These are phyloP conservation scores for Triplophysa dalaica DNA, from an alignment of 2,113 vertebrate genomes.

Conservation along the genomic window DNA sequence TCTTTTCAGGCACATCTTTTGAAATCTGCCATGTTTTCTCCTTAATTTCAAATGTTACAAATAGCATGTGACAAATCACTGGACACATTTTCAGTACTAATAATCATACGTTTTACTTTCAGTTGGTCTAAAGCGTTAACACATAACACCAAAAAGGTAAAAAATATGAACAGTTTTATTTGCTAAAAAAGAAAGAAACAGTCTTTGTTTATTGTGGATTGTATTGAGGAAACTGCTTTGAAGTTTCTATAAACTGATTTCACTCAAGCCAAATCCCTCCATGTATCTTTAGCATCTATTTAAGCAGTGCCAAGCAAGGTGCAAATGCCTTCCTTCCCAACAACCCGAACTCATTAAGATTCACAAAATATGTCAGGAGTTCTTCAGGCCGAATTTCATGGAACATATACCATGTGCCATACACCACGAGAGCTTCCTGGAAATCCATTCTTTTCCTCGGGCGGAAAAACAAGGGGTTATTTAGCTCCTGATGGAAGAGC, in stretches of 20 bases:
- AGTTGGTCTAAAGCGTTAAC: no score
- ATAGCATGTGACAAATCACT: no score
- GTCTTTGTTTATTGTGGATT: background rate
- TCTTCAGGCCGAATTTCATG: slow-evolving; percentile 52
- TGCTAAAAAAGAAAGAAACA: background rate
- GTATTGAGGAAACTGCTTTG: background rate
- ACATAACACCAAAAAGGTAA: no score
- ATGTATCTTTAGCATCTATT: slow-evolving; percentile 22
- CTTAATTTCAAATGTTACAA: no score
- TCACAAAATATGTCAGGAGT: slow-evolving; percentile 45
- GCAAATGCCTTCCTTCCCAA: slow-evolving; percentile 45
- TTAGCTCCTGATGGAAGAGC: slow-evolving; percentile 44
- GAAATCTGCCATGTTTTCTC: no score
- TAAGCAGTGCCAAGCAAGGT: slow-evolving; percentile 40
- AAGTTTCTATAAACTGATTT: slow-evolving; percentile 2
- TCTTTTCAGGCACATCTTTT: no score
- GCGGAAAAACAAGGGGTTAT: slow-evolving; percentile 44
- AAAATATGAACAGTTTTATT: background rate
- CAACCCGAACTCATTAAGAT: slow-evolving; percentile 32
- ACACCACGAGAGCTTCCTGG: slow-evolving; percentile 43
- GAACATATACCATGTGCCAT: slow-evolving; percentile 54
- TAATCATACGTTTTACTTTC: no score
- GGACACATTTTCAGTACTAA: no score
- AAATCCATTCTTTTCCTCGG: slow-evolving; percentile 40
- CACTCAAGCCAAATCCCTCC: slow-evolving; percentile 4